A percentile compares a stretch with the other conserved stretches of the same genome.
These are phyloP conservation scores for Trinectes maculatus DNA, from an alignment of 2,113 vertebrate species.

Conservation along the genomic window DNA sequence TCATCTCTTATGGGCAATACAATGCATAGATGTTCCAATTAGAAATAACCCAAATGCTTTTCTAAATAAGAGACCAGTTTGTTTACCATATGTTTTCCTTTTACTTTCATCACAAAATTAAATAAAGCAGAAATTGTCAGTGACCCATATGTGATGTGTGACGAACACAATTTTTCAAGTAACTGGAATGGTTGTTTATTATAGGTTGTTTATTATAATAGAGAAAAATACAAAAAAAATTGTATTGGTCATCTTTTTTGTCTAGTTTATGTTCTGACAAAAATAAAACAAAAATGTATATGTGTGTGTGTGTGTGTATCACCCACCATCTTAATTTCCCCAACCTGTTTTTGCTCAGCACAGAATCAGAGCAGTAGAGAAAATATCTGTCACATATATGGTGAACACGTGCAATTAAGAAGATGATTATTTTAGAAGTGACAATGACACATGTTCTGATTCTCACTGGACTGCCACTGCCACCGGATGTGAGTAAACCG, in stretches of 20 bases:
- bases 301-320: no score
- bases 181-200: no score
- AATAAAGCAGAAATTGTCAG: no score
- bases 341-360: not conserved
- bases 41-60: not conserved
- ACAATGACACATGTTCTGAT: not conserved
- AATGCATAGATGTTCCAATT: not conserved
- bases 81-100: not conserved
- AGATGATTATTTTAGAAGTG: conserved; percentile 2
- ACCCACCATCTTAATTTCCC: not conserved
- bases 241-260: no score
- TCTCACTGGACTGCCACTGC: not conserved
- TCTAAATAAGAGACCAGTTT: not conserved
- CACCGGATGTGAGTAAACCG: not conserved
- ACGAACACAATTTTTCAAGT: no score
- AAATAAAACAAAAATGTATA: no score
- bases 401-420: not conserved
- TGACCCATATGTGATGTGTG: no score
- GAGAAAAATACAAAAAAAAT: no score
- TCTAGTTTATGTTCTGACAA: no score
- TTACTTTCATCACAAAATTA: no score
- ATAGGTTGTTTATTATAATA: no score
- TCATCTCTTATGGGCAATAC: not conserved
- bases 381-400: not conserved
- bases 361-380: not conserved